Evolutionary conservation across 2,888 invertebrate genomes (phyloP), one percentile per base, ranked within the genome.

Genomic region (Germaria angustata): DNA sequence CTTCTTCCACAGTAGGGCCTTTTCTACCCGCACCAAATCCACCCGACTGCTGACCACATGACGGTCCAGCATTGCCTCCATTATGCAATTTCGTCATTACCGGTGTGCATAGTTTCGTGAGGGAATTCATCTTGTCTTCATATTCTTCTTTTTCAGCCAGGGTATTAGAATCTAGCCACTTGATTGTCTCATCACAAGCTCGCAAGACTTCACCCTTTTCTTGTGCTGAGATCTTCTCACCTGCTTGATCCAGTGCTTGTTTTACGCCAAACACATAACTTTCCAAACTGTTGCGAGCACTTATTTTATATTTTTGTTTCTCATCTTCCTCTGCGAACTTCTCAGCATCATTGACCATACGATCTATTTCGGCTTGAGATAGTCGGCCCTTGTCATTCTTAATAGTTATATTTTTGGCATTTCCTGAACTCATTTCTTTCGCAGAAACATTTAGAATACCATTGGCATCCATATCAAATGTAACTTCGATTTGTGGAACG

Each of bases 371-470:
- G 8, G 94, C 94, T 88, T 96, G 95, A 17, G 95, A 95, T 59
- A 96, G 92, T 6, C 96, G 93, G 0, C 96, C 96, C 87, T 95
- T 95, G 92, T 96, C 95, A 91, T 96, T 96, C 89, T 95, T 95
- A 84, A 96, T 97, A 53, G 95, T 95, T 83, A 96, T 96, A 88
- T 95, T 94, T 90, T 94, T 95, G 80, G 93, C 93, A 84, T 95
- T 95, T 28, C 93, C 94, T 0, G 93, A 93, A 87, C 93, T 93
- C 90, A 93, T 93, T 84, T 94, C 94, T 83, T 94, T 93, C 20
- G 97, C 97, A 0, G 95, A 94, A 1, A 97, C 97, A 89, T 96
- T 97, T 82, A 99, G 92, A 91, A 99, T 99, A 88, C 99, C 98
- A 91, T 99, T 98, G 57, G 98, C 98, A 88, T 99, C 98, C 88